Evolutionary conservation across 2,888 invertebrate genomes (phyloP).

Genomic region (Mechanitis mazaeus): DNA sequence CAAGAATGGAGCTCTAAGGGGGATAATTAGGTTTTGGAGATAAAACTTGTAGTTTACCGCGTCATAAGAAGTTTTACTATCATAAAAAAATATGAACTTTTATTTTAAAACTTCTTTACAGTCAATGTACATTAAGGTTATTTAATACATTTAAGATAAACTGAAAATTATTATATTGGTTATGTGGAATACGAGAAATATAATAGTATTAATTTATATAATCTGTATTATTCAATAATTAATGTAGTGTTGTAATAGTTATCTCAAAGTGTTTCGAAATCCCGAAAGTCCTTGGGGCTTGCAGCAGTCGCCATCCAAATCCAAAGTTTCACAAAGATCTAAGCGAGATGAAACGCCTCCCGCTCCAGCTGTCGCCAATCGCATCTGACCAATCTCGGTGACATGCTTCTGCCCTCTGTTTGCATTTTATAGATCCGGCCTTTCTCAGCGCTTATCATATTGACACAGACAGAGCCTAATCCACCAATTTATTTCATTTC

Average conservation of each 20-base stretch:
- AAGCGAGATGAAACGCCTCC: slow-evolving; percentile 33
- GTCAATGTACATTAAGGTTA: no score
- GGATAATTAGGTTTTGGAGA: no score
- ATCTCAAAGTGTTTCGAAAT: slow-evolving; percentile 15
- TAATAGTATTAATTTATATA: no score
- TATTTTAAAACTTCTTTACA: no score
- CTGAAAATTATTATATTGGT: no score
- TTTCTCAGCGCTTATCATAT: slow-evolving; percentile 66
- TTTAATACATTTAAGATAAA: no score
- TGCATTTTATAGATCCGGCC: slow-evolving; percentile 55
- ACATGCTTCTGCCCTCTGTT: slow-evolving; percentile 54
- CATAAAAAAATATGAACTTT: no score
- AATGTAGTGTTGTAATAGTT: background rate
- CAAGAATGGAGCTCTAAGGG: no score
- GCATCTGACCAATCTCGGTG: slow-evolving; percentile 52
- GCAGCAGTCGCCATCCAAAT: slow-evolving; percentile 35
- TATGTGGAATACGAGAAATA: no score
- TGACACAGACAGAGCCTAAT: slow-evolving; percentile 63
- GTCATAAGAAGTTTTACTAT: no score
- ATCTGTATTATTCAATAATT: background rate
- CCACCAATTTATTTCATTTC: slow-evolving; percentile 55
- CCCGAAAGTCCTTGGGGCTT: slow-evolving; percentile 23
- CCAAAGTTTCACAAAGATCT: slow-evolving; percentile 37
- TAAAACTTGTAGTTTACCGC: no score
- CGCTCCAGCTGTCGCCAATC: slow-evolving; percentile 47